Evolutionary conservation across 2,797 vertebrate species (phyloP), one percentile per base, ranked within the genome.

Genomic region (Tokudaia tokunoshimensis): DNA sequence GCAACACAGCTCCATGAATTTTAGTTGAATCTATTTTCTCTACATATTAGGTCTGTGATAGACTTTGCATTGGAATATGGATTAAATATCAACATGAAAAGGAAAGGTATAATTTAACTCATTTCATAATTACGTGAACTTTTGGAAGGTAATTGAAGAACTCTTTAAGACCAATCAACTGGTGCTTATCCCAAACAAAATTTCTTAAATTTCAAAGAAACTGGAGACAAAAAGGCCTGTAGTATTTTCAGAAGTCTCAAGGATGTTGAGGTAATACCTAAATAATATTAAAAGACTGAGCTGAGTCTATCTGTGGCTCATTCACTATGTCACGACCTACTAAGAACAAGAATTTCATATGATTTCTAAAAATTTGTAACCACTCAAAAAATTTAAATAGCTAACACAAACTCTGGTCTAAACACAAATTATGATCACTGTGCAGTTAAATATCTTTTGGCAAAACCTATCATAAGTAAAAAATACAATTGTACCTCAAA

Each of bases 401-500:
- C 37, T 75, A 67, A 41, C 9, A 65, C 11, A 24, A 20, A n/a
- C 29, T 78, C 37, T 87, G 17, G 78, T 50, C 50, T 82, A 61
- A 87, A 90, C 14, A 79, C 67, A 94, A 92, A 14, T 65, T 59
- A 24, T 50, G 9, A 22, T 94, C 29, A 78, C 70, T 61, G 31
- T 24, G 1, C 67, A 87, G 61, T 84, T 83, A 67, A 84, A 92
- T 93, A 63, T 90, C 67, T 57, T 22, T 79, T 72, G 11, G 76
- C 0, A 96, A 90, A 94, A 96, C 76, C 0, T 34, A 34, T 75
- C 67, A 93, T 55, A 93, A 91, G 24, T 37, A 44, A 78, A 93
- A 59, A 89, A 90, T 91, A 79, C 31, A 94, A 89, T 95, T 97
- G 93, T 31, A 34, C 96, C 67, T 91, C 74, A 57, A 93, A 96